These are phyloP conservation scores for Chorisops tibialis DNA, from an alignment of 2,888 invertebrate species.

Conservation along the genomic window DNA sequence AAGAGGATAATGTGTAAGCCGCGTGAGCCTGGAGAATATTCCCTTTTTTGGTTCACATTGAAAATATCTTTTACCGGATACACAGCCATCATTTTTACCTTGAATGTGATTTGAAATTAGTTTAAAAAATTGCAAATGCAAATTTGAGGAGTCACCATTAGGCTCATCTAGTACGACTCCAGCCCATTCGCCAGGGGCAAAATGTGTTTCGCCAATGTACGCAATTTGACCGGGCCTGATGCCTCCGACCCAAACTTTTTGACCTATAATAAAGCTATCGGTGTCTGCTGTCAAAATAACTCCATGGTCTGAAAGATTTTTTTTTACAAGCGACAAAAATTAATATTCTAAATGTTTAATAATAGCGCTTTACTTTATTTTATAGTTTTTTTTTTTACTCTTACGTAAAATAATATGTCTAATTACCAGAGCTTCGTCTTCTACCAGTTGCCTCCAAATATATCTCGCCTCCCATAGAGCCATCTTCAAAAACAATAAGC, in stretches of 20 bases:
- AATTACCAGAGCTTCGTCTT: slow-evolving; percentile 50
- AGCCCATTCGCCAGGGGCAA: slow-evolving; percentile 98
- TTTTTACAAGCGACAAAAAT: background rate
- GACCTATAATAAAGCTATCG: slow-evolving; percentile 94
- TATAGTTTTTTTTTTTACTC: background rate
- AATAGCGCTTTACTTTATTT: background rate
- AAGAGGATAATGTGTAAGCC: slow-evolving; percentile 73
- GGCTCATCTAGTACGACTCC: slow-evolving; percentile 94
- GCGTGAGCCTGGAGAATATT: slow-evolving; percentile 87
- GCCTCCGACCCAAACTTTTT: slow-evolving; percentile 91
- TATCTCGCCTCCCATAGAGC: slow-evolving; percentile 42
- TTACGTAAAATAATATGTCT: slow-evolving; percentile 15
- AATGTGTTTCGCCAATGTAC: slow-evolving; percentile 85
- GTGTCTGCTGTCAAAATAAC: slow-evolving; percentile 85
- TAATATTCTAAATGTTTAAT: background rate
- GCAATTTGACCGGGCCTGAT: slow-evolving; percentile 89
- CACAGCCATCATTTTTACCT: slow-evolving; percentile 97
- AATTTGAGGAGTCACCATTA: slow-evolving; percentile 59
- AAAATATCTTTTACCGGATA: slow-evolving; percentile 88
- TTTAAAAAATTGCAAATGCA: no score
- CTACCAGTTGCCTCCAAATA: slow-evolving; percentile 51
- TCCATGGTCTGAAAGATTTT: slow-evolving; percentile 61
- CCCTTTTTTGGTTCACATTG: slow-evolving; percentile 90
- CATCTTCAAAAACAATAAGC: slow-evolving; percentile 21
- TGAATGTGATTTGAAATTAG: slow-evolving; percentile 37